These are phyloP conservation scores for Antennarius maculatus DNA, from an alignment of 2,797 vertebrate genomes.

Conservation along the genomic window DNA sequence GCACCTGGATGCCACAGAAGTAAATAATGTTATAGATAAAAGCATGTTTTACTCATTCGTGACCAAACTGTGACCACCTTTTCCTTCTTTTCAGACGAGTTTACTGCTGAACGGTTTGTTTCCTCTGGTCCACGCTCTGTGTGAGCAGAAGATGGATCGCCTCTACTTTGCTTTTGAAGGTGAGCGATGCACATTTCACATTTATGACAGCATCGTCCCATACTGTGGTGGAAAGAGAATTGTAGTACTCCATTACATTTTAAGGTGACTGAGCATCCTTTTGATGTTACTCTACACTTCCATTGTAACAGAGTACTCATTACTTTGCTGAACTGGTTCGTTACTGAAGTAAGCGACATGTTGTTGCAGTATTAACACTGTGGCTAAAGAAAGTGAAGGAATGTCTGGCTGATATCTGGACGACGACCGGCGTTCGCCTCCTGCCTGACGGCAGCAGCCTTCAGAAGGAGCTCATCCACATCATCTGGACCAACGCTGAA, in stretches of 20 bases:
- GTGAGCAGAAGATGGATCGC: slow-evolving; percentile 81
- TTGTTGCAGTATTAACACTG: slow-evolving; percentile 81
- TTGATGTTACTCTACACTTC: too few relatives aligned
- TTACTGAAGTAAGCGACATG: slow-evolving; percentile 1
- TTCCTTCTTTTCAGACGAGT: slow-evolving; percentile 68
- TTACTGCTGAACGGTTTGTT: slow-evolving; percentile 85
- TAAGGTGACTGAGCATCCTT: too few relatives aligned
- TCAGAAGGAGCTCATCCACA: slow-evolving; percentile 72
- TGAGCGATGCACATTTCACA: slow-evolving; percentile 48
- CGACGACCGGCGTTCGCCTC: slow-evolving; percentile 61
- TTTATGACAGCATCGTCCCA: too few relatives aligned
- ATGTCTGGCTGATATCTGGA: slow-evolving; percentile 78
- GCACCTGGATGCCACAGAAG: slow-evolving; percentile 55
- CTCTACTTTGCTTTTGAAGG: slow-evolving; percentile 89
- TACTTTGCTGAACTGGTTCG: not conserved
- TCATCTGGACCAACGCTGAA: slow-evolving; percentile 88
- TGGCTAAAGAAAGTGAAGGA: slow-evolving; percentile 87
- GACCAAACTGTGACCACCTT: not conserved
- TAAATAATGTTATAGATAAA: slow-evolving; percentile 36
- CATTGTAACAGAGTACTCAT: too few relatives aligned
- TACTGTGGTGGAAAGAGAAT: too few relatives aligned
- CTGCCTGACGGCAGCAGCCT: slow-evolving; percentile 70
- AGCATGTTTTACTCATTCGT: not conserved
- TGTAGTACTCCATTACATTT: too few relatives aligned
- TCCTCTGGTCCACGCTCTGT: slow-evolving; percentile 78